phyloP scores from a whole-genome alignment of 2,888 invertebrate genomes.

The Eristalinus aeneus region DNA sequence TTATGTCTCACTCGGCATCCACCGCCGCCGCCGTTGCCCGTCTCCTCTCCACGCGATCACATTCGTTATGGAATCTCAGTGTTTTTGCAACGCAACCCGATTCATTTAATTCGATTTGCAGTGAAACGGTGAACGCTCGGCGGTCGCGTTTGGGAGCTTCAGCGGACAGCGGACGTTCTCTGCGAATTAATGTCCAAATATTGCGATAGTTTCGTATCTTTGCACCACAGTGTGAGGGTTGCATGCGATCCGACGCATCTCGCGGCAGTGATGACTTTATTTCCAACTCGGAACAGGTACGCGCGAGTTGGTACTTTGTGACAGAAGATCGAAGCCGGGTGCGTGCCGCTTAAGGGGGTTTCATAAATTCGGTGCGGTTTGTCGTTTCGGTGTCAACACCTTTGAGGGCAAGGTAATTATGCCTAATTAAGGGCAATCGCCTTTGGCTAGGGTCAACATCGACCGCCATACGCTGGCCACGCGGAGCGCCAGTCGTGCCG shows the following conservation, averaged over 20 bases:
- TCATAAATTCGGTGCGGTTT: constrained; percentile 35
- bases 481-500: background rate
- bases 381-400: constrained; percentile 46
- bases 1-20: background rate
- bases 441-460: constrained; percentile 57
- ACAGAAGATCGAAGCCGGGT: constrained; percentile 56
- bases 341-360: constrained; percentile 19
- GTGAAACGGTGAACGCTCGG: constrained; percentile 33
- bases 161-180: constrained; percentile 38
- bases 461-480: constrained; percentile 7
- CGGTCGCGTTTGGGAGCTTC: constrained; percentile 36
- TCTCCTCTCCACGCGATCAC: constrained; percentile 18
- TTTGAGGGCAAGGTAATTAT: constrained; percentile 57
- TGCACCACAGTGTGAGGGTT: constrained; percentile 53
- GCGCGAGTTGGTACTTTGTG: constrained; percentile 65
- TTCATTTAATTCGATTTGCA: constrained; percentile 66
- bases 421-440: constrained; percentile 58
- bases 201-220: constrained; percentile 61
- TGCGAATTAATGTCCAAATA: constrained; percentile 67
- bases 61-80: constrained; percentile 68
- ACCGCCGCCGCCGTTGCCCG: too few species aligned
- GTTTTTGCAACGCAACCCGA: constrained; percentile 51
- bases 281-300: constrained; percentile 29
- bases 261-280: constrained; percentile 52
- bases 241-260: constrained; percentile 44